Evolutionary conservation across 2,113 vertebrate species (phyloP).

Genomic region (Mus pahari): DNA sequence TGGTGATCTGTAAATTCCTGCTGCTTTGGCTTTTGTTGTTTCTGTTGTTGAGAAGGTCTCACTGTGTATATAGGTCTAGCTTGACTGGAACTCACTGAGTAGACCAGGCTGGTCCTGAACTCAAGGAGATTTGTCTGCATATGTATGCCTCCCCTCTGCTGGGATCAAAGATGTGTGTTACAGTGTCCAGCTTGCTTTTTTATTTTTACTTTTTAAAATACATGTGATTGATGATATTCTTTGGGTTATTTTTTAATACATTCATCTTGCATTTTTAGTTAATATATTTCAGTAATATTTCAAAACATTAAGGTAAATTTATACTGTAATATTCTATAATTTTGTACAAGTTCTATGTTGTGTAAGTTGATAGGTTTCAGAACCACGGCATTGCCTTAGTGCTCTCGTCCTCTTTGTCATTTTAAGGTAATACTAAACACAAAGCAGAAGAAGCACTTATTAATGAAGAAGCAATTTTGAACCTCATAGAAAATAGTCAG

Average conservation of each 20-base stretch:
- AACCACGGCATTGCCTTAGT: slow-evolving; percentile 6
- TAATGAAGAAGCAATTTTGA: slow-evolving; percentile 98
- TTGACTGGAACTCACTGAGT: not conserved
- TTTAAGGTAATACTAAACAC: slow-evolving; percentile 85
- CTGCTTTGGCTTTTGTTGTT: not conserved
- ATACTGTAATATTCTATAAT: not conserved
- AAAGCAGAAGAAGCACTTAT: slow-evolving; percentile 92
- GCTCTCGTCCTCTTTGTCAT: slow-evolving; percentile 65
- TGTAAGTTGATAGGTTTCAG: slow-evolving; percentile 4
- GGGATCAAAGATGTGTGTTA: not conserved
- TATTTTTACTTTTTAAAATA: not conserved
- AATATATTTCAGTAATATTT: slow-evolving; percentile 28
- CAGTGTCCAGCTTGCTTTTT: not conserved
- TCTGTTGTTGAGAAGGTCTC: not conserved
- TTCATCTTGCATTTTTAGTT: slow-evolving; percentile 46
- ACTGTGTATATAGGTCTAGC: not conserved
- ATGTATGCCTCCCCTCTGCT: not conserved
- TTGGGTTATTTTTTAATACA: not conserved
- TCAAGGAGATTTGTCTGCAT: not conserved
- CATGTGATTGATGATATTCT: not conserved
- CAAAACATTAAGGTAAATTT: slow-evolving; percentile 46
- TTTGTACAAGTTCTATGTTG: slow-evolving; percentile 31
- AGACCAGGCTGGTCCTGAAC: not conserved
- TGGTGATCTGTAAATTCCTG: not conserved
- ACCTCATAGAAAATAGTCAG: slow-evolving; percentile 96